Conservation (phyloP, 2,113 vertebrate species). For the Neoarius graeffei region DNA sequence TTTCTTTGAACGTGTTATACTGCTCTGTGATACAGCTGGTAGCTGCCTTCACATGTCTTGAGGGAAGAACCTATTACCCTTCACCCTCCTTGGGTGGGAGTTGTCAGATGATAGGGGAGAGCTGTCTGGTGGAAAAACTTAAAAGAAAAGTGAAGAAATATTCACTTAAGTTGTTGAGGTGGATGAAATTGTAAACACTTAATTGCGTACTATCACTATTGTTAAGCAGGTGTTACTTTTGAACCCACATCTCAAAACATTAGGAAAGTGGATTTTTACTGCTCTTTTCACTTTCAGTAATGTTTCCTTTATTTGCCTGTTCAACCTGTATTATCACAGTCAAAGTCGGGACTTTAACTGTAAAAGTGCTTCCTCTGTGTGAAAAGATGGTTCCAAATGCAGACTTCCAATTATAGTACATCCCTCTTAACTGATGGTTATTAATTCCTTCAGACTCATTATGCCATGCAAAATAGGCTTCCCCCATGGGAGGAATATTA, state of each 20-base stretch:
- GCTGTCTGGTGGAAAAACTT: not conserved
- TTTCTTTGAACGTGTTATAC: not conserved
- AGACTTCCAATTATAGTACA: conserved; percentile 71
- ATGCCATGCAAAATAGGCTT: conserved; percentile 70
- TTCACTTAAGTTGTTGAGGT: not conserved
- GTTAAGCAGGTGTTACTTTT: not conserved
- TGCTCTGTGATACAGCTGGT: not conserved
- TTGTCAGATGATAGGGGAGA: not conserved
- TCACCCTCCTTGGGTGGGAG: not conserved
- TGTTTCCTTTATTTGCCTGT: conserved; percentile 18
- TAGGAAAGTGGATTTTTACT: not conserved
- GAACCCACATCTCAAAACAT: too few relatives aligned
- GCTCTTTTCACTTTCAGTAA: conserved; percentile 26
- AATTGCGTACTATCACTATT: not conserved
- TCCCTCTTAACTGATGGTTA: conserved; percentile 73
- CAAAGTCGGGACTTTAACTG: conserved; percentile 48
- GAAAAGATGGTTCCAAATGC: conserved; percentile 61
- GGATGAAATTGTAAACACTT: not conserved
- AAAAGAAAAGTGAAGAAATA: not conserved
- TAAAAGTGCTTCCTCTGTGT: conserved; percentile 51
- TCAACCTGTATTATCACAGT: conserved; percentile 45
- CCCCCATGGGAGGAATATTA: conserved; percentile 69
- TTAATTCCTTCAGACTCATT: conserved; percentile 76
- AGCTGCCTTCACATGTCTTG: not conserved
- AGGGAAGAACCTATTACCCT: not conserved